Conservation (phyloP, 2,113 vertebrate genomes). For the Mionectes macconnelli region DNA sequence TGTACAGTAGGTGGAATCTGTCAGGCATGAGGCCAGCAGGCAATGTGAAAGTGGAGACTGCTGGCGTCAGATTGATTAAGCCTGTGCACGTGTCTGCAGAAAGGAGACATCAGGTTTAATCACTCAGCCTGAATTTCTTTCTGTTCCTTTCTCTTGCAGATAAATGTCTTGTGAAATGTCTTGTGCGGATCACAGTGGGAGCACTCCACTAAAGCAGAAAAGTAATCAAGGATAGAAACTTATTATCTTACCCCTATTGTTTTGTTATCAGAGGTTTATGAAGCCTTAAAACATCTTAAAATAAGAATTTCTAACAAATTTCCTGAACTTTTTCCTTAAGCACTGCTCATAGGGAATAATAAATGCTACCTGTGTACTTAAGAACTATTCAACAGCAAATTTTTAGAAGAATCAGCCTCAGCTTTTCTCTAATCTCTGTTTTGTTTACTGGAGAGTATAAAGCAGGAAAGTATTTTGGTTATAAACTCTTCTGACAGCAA, state of each 20-base stretch:
- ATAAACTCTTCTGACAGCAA: background rate
- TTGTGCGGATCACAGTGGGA: background rate
- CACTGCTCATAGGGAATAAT: background rate
- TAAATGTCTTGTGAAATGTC: background rate
- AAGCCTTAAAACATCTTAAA: background rate
- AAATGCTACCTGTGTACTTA: background rate
- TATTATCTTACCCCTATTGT: background rate
- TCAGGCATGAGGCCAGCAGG: conserved; percentile 74
- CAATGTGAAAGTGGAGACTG: conserved; percentile 66
- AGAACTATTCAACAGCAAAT: background rate
- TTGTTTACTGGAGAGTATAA: background rate
- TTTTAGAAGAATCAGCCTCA: background rate
- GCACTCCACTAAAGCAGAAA: background rate
- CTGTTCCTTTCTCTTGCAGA: conserved; percentile 22
- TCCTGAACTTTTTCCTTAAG: background rate
- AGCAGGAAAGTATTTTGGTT: background rate
- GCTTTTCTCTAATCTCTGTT: background rate
- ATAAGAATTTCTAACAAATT: background rate
- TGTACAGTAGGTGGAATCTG: conserved; percentile 65
- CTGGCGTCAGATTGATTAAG: conserved; percentile 80
- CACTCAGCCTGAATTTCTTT: conserved; percentile 36
- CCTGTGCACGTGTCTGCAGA: conserved; percentile 76
- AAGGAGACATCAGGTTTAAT: conserved; percentile 75
- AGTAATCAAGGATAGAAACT: background rate
- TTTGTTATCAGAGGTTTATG: background rate